A percentile compares a stretch with the other conserved stretches of the same genome.
phyloP scores from a whole-genome alignment of 1,140 invertebrate species.

The Radopholus similis region DNA sequence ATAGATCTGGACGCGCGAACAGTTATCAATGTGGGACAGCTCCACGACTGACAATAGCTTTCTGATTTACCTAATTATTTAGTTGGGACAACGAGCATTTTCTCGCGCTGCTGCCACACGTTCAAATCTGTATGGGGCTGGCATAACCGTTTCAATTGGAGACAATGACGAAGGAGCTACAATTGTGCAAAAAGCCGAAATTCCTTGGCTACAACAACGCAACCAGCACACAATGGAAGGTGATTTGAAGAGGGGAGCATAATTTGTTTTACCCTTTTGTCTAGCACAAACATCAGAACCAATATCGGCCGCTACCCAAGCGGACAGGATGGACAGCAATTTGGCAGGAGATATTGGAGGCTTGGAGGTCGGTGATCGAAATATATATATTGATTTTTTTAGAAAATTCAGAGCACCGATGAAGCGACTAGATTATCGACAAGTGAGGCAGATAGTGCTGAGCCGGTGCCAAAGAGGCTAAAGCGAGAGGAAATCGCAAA shows the following conservation, averaged over 20 bases:
- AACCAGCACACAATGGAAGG: conserved; percentile 1
- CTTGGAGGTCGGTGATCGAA: no score
- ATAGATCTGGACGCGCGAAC: conserved; percentile 11
- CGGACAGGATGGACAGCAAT: neutral
- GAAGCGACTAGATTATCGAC: neutral
- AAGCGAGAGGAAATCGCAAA: conserved; percentile 21
- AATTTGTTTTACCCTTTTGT: neutral
- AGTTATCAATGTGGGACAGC: conserved; percentile 4
- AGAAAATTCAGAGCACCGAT: neutral
- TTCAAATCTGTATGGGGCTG: conserved; percentile 33
- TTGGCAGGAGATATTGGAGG: no score
- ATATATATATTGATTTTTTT: conserved; percentile 17
- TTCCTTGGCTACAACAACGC: conserved; percentile 38
- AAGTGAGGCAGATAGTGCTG: neutral
- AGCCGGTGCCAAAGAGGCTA: conserved; percentile 1
- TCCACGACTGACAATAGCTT: neutral
- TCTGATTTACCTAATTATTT: neutral
- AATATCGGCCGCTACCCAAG: neutral
- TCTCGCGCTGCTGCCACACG: conserved; percentile 22
- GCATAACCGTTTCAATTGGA: conserved; percentile 44
- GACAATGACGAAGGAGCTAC: conserved; percentile 21
- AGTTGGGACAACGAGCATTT: conserved; percentile 44
- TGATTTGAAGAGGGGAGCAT: neutral
- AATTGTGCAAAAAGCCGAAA: conserved; percentile 33
- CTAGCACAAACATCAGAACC: neutral